Evolutionary conservation across 2,888 invertebrate species (phyloP), one percentile per base, ranked within the genome.

Genomic region (Ochropacha duplaris): DNA sequence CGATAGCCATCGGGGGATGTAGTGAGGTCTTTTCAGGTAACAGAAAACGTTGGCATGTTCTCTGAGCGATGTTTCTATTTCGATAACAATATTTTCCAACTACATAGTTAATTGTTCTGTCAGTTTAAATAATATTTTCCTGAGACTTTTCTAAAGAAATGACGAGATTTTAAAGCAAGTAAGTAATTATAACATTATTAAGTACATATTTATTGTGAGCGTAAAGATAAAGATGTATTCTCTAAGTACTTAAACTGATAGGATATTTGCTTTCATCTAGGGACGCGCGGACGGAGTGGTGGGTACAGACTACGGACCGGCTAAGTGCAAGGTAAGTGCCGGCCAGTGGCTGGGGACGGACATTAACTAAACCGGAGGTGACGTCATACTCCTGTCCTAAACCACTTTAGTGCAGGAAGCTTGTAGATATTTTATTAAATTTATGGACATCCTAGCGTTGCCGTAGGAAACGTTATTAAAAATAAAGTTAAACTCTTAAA

Each of bases 281-380:
- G 14, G 56, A 54, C 62, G 65, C 44, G 24, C 8, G 14, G 56
- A 54, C 62, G 65, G 59, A 59, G 61, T 61, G 61, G 55, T 55
- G 59, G 55, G 56, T 57, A 39, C 55, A n/a, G n/a, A n/a, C n/a
- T n/a, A n/a, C n/a, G n/a, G n/a, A n/a, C n/a, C n/a, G n/a, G n/a
- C n/a, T n/a, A n/a, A n/a, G 4, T 1, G n/a, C 36, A 54, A 50
- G 62, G 59, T 62, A 59, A 65, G 64, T 65, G 67, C 65, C 62
- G 67, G 65, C 64, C 65, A 65, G 50, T 50, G 64, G 65, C 61
- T 52, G 49, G 31, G 57, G 58, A 57, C 59, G 58, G 61, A 58
- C 66, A 66, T 69, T 66, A 69, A 62, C 66, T 54, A 58, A 61
- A 51, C 28, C 55, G 65, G 69, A 62, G 59, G 55, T 65, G 67